Base-by-base conservation (phyloP, 2,113 vertebrate species). In the Mobula birostris region DNA sequence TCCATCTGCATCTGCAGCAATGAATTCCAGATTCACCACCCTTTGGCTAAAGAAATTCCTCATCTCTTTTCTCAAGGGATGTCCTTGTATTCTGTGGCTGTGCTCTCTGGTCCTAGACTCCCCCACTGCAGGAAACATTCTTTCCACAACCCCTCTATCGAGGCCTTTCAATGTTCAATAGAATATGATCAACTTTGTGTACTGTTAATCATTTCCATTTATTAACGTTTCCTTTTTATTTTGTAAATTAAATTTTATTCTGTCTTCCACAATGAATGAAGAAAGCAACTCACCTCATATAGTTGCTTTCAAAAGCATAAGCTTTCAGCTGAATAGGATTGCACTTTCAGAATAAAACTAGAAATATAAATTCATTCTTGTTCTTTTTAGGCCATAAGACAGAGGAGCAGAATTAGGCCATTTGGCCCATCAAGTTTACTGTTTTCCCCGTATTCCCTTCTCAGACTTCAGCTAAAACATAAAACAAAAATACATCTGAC, bases 401-500 rank as follows among this genome's bases (percentile, higher is more conserved):
- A 36, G 36, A 36, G 36, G 36, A 36, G 36, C 36, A 36, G 36
- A 36, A 36, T 36, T 48, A 48, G 48, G 48, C 48, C 48, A 48
- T 48, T 48, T 48, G 48, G 48, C 3, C 48, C 48, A 48, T 48
- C 48, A 48, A 48, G 48, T 48, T 48, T 48, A 48, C 48, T 48
- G 48, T 48, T 48, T 48, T 48, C 7, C 19, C 79, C 19, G 19
- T 48, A 56, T 66, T 17, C 11, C 58, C 27, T 36, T 15, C 85
- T 29, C 12, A 14, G 58, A 29, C 29, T 32, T 29, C 29, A 90
- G 15, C 2, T 27, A 90, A 32, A 66, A 90, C 9, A n/a, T 19
- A 90, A 90, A 66, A 63, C 15, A 66, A 1, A 36, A 66, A 66
- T 17, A 66, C 8, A n/a, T 32, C 15, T 94, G 95, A 98, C 99